These are phyloP conservation scores for Dilophus febrilis DNA, from an alignment of 2,888 invertebrate species.

Conservation along the genomic window DNA sequence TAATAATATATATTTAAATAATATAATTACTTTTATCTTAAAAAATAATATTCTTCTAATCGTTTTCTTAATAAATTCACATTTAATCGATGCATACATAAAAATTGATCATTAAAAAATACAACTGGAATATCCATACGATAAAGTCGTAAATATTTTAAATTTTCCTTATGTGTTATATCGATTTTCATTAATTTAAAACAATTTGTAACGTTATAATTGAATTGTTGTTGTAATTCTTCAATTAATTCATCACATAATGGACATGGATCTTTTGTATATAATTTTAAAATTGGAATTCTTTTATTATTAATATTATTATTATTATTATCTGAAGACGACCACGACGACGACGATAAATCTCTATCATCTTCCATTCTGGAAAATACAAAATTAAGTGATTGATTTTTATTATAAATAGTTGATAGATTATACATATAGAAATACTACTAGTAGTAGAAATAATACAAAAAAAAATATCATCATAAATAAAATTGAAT, in stretches of 20 bases:
- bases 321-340: neutral
- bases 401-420: too few relatives aligned
- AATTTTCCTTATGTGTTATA: conserved; percentile 55
- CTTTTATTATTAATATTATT: conserved; percentile 14
- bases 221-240: conserved; percentile 40
- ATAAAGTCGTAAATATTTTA: conserved; percentile 55
- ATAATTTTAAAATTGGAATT: conserved; percentile 55
- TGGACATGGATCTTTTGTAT: conserved; percentile 65
- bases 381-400: too few relatives aligned
- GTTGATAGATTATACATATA: too few relatives aligned
- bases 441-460: too few relatives aligned
- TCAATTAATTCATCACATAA: conserved; percentile 65
- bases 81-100: conserved; percentile 61
- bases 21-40: neutral
- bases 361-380: too few relatives aligned
- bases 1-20: neutral
- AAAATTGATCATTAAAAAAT: conserved; percentile 63
- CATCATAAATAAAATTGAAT: too few relatives aligned
- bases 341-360: neutral
- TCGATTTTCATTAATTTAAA: conserved; percentile 55
- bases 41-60: conserved; percentile 21
- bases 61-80: conserved; percentile 35
- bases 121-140: conserved; percentile 76
- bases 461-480: too few relatives aligned
- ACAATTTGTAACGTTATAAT: conserved; percentile 40